These are phyloP conservation scores for Caenorhabditis sp. DNA, from an alignment of 2,888 invertebrate genomes.

Conservation along the genomic window DNA sequence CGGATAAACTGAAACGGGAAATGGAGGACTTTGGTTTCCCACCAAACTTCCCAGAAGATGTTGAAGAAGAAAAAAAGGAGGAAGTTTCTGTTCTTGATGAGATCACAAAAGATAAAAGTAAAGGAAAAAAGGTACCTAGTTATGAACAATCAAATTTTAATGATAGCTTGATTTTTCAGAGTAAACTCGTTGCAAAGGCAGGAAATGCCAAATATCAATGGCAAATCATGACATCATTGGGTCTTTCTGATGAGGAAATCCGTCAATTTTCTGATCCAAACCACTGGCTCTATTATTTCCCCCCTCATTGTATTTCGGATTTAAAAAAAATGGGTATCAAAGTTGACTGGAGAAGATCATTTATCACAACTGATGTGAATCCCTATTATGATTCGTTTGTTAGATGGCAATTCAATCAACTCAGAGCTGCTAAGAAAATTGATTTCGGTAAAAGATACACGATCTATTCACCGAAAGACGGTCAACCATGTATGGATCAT, in stretches of 20 bases:
- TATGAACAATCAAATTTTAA: no score
- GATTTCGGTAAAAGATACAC: slow-evolving; percentile 94
- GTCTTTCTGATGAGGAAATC: slow-evolving; percentile 89
- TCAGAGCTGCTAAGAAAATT: slow-evolving; percentile 86
- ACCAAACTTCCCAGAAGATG: slow-evolving; percentile 76
- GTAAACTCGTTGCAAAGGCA: slow-evolving; percentile 91
- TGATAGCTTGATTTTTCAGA: no score
- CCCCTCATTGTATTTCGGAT: slow-evolving; percentile 86
- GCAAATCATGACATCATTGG: slow-evolving; percentile 96
- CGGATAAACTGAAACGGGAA: slow-evolving; percentile 94
- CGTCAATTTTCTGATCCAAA: slow-evolving; percentile 85
- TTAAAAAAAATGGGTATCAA: slow-evolving; percentile 87
- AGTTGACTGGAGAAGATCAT: slow-evolving; percentile 97
- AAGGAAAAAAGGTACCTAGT: slow-evolving; percentile 85
- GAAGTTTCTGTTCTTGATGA: slow-evolving; percentile 64
- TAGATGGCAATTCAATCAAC: slow-evolving; percentile 90
- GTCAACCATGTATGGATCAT: slow-evolving; percentile 99
- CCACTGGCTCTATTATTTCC: slow-evolving; percentile 97
- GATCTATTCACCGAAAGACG: slow-evolving; percentile 92
- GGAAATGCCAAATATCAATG: slow-evolving; percentile 91
- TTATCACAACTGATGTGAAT: slow-evolving; percentile 96
- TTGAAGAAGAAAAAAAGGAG: slow-evolving; percentile 73
- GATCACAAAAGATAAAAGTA: slow-evolving; percentile 83
- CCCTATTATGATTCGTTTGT: slow-evolving; percentile 97
- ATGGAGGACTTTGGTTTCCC: slow-evolving; percentile 90